Conservation (phyloP, 1,140 invertebrate species). For the Eupristina koningsbergeri region DNA sequence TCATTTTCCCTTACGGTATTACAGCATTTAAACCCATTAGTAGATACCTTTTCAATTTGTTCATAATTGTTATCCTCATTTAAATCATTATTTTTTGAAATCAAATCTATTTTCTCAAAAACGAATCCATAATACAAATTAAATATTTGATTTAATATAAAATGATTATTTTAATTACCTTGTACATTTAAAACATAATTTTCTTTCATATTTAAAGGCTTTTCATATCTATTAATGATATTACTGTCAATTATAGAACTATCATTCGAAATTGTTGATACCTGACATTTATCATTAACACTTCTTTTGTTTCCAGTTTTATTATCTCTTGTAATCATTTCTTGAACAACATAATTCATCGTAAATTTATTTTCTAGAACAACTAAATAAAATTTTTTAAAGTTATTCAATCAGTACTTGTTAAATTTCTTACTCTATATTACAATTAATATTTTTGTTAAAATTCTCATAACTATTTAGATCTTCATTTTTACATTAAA, state of each 20-base stretch:
- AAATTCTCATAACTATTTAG: too few relatives aligned
- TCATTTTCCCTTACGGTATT: conserved; percentile 8
- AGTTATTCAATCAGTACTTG: not conserved
- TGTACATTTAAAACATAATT: not conserved
- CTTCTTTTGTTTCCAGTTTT: not conserved
- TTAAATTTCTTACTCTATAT: too few relatives aligned
- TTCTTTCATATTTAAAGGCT: not conserved
- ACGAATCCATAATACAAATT: not conserved
- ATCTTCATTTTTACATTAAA: too few relatives aligned
- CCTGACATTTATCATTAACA: not conserved
- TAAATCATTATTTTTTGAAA: not conserved
- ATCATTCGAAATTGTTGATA: not conserved
- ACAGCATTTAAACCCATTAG: not conserved
- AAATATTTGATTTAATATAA: not conserved
- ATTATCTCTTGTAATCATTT: not conserved
- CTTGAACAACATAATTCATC: not conserved
- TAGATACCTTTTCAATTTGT: not conserved
- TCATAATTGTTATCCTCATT: not conserved
- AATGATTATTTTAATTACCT: conserved; percentile 8
- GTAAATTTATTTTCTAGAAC: not conserved
- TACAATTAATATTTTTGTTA: not conserved
- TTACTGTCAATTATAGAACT: conserved; percentile 39
- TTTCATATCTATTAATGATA: conserved; percentile 37
- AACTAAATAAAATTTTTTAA: not conserved
- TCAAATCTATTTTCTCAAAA: not conserved